phyloP scores from a whole-genome alignment of 2,888 invertebrate genomes.

The Liopterus haemorrhoidalis region DNA sequence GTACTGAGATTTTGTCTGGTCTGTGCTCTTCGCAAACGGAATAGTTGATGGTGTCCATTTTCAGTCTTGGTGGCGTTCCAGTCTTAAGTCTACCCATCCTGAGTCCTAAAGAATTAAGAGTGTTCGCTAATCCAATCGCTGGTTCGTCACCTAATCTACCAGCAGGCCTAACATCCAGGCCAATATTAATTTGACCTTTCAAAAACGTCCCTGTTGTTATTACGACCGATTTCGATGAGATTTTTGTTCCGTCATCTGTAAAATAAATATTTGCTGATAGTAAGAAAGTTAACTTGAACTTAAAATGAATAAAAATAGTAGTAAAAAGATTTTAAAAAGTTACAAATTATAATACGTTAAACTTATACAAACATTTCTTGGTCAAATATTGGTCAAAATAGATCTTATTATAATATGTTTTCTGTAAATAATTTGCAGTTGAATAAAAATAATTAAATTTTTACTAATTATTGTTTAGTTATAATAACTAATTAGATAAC shows the following conservation, averaged over 20 bases:
- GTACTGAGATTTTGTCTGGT: conserved; percentile 64
- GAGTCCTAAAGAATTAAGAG: conserved; percentile 64
- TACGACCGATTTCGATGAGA: conserved; percentile 61
- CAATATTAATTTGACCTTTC: conserved; percentile 77
- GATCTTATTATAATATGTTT: too few species aligned
- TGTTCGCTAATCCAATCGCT: conserved; percentile 68
- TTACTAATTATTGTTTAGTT: too few species aligned
- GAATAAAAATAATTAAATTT: too few species aligned
- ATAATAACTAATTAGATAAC: too few species aligned
- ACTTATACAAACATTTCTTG: too few species aligned
- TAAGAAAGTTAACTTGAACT: too few species aligned
- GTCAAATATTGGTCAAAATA: too few species aligned
- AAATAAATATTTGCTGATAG: too few species aligned
- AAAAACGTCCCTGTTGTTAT: conserved; percentile 87
- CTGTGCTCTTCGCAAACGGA: conserved; percentile 48
- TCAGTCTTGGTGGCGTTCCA: conserved; percentile 78
- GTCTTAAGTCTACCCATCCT: conserved; percentile 77
- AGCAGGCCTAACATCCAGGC: conserved; percentile 65
- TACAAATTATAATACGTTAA: too few species aligned
- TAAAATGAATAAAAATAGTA: too few species aligned
- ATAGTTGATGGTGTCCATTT: conserved; percentile 63
- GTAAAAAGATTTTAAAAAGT: too few species aligned
- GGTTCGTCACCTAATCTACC: conserved; percentile 77
- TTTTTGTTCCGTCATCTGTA: conserved; percentile 53
- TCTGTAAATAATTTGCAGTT: too few species aligned